Conservation (phyloP, 1,140 invertebrate species). For the Sycophila sp. region DNA sequence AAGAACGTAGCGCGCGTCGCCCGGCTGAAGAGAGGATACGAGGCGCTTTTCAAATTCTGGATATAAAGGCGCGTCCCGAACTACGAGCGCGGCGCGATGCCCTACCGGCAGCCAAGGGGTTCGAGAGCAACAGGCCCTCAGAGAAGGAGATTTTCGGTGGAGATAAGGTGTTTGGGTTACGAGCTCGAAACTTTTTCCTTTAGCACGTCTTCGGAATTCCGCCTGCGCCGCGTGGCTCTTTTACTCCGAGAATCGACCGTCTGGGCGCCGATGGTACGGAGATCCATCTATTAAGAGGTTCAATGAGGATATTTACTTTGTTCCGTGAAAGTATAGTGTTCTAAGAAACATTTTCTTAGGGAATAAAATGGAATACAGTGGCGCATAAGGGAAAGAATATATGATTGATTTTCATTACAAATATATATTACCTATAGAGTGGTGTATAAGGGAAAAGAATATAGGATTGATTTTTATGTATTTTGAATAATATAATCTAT, state of each 20-base stretch:
- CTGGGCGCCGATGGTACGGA: background rate
- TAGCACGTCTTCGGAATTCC: background rate
- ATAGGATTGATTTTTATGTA: too few species aligned
- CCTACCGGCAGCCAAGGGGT: too few species aligned
- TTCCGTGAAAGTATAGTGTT: background rate
- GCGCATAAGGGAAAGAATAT: too few species aligned
- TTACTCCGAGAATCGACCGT: background rate
- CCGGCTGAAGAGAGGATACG: background rate
- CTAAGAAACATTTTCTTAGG: too few species aligned
- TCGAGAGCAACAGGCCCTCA: constrained; percentile 34
- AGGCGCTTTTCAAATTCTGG: constrained; percentile 6
- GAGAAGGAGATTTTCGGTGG: background rate
- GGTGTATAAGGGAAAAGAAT: too few species aligned
- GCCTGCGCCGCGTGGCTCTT: background rate
- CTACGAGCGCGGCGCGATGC: too few species aligned
- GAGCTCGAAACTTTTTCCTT: background rate
- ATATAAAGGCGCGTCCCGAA: background rate
- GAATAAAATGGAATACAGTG: too few species aligned
- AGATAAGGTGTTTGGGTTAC: background rate
- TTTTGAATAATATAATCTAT: too few species aligned
- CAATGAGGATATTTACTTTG: background rate
- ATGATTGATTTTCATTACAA: too few species aligned
- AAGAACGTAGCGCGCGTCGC: background rate
- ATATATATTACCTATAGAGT: too few species aligned
- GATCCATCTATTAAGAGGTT: background rate